Evolutionary conservation across 2,888 invertebrate species (phyloP).

Genomic region (Heliconius ethilla): DNA sequence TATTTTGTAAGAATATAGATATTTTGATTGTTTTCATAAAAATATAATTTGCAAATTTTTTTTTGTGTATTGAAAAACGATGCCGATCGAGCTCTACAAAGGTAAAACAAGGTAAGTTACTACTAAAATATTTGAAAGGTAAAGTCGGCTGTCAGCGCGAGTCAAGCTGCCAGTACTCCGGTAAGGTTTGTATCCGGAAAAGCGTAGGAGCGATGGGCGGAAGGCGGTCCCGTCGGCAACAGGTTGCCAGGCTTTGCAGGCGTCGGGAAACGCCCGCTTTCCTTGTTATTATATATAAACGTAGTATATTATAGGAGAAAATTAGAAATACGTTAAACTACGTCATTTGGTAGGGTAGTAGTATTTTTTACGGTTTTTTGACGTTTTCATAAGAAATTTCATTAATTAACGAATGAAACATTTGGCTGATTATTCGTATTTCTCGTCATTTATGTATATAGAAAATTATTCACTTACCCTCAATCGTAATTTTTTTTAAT

Average conservation of each 20-base stretch:
- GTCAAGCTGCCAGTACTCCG: conserved; percentile 18
- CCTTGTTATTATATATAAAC: conserved; percentile 65
- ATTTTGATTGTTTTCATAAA: conserved; percentile 56
- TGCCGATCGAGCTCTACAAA: conserved; percentile 40
- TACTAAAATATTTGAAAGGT: conserved; percentile 42
- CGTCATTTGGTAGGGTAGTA: neutral
- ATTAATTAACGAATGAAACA: no score
- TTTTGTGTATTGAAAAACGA: conserved; percentile 61
- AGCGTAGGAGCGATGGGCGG: conserved; percentile 68
- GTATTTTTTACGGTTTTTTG: neutral
- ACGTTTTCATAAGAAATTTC: neutral
- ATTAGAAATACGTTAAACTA: neutral
- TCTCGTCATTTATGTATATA: no score
- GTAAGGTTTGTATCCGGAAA: conserved; percentile 42
- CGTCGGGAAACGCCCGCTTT: conserved; percentile 61
- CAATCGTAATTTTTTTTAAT: no score
- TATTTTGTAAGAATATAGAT: conserved; percentile 44
- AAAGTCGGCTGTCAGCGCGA: conserved; percentile 33
- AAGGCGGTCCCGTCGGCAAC: conserved; percentile 80
- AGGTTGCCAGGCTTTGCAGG: conserved; percentile 68
- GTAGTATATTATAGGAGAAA: conserved; percentile 11
- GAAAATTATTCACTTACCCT: no score
- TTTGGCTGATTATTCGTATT: no score
- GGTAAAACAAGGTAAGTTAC: conserved; percentile 50
- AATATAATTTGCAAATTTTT: conserved; percentile 53